These are phyloP conservation scores for Calcarius lapponicus DNA, from an alignment of 2,797 vertebrate species.

Conservation along the genomic window DNA sequence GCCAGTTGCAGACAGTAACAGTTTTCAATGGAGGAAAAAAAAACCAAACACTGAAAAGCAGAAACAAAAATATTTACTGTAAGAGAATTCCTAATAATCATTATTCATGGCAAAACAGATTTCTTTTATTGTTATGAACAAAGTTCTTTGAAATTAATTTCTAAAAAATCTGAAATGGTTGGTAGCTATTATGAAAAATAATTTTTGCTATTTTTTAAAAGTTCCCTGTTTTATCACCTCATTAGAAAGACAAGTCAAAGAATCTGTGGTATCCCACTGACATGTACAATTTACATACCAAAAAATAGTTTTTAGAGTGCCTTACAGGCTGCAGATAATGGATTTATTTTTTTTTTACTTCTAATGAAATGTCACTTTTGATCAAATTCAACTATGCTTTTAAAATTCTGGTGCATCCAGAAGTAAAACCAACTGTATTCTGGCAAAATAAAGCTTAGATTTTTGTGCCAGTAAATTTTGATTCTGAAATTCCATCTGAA, in stretches of 20 bases:
- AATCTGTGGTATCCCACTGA: background rate
- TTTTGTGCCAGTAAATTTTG: background rate
- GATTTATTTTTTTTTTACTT: background rate
- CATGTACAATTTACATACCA: background rate
- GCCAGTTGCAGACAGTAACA: background rate
- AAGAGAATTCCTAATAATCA: background rate
- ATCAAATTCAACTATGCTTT: background rate
- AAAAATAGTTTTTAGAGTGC: background rate
- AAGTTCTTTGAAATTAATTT: background rate
- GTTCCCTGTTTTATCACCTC: background rate
- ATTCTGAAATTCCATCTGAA: background rate
- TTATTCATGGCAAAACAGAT: background rate
- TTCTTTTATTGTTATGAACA: background rate
- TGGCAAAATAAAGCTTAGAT: background rate
- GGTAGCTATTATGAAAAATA: background rate
- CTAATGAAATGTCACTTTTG: background rate
- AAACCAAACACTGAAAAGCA: background rate
- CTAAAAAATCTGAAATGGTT: background rate
- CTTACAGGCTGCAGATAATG: rapidly evolving
- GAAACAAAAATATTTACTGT: background rate
- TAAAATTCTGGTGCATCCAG: background rate
- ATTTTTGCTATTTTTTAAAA: background rate
- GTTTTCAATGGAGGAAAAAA: background rate
- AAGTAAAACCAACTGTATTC: background rate
- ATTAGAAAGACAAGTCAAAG: background rate